These are phyloP conservation scores for Telmatochromis brachygnathus DNA, from an alignment of 2,113 vertebrate species.

Conservation along the genomic window DNA sequence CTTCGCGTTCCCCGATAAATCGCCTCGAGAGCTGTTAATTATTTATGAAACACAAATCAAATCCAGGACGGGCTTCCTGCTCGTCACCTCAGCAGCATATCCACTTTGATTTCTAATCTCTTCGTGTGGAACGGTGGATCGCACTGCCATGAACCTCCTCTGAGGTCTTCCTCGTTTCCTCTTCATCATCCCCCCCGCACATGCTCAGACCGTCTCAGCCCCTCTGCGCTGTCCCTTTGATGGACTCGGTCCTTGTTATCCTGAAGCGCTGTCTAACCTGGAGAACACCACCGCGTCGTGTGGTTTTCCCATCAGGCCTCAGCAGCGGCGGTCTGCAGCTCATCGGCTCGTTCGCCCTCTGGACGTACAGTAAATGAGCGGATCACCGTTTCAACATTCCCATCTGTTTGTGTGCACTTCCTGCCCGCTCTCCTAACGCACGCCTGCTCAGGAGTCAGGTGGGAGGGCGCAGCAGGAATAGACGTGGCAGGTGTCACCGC, in stretches of 20 bases:
- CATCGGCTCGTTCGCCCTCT: not conserved
- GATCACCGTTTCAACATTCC: not conserved
- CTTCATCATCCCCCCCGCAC: not conserved
- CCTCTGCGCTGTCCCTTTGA: not conserved
- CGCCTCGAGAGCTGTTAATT: conserved; percentile 13
- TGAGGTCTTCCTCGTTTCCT: not conserved
- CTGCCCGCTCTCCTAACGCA: not conserved
- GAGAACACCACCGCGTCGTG: not conserved
- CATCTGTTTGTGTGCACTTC: not conserved
- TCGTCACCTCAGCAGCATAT: not conserved
- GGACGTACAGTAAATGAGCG: not conserved
- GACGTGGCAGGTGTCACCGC: conserved; percentile 8
- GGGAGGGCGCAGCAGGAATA: not conserved
- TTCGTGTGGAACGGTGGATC: not conserved
- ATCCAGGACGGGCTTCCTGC: not conserved
- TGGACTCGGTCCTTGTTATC: not conserved
- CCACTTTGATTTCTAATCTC: not conserved
- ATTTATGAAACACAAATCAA: conserved; percentile 38
- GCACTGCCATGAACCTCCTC: not conserved
- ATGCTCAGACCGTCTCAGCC: not conserved
- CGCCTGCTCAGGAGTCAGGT: not conserved
- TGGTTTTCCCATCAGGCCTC: not conserved
- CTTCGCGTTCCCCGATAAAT: not conserved
- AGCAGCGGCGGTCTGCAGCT: not conserved
- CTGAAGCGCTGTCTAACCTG: not conserved